Conservation (phyloP, 2,888 invertebrate genomes). For the Ophonus ardosiacus region DNA sequence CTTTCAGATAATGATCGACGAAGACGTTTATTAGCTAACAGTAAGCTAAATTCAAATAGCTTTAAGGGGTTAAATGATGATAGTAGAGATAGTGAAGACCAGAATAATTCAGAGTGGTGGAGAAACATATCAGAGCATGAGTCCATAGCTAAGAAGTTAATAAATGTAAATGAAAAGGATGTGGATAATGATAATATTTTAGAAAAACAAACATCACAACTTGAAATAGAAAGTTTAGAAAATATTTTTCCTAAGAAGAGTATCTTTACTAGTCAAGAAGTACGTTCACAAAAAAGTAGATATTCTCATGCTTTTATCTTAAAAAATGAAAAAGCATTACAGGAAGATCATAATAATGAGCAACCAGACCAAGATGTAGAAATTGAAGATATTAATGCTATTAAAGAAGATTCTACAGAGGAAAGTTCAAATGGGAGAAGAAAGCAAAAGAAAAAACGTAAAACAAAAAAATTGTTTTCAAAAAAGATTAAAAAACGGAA, state of each 20-base stretch:
- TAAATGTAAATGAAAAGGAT: background rate
- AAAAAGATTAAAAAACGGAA: constrained; percentile 11
- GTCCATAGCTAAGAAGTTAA: background rate
- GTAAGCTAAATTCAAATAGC: background rate
- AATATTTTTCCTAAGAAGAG: constrained; percentile 1
- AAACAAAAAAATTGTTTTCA: constrained; percentile 6
- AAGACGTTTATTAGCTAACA: background rate
- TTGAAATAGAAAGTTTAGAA: constrained; percentile 4
- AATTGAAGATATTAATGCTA: background rate
- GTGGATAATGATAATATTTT: background rate
- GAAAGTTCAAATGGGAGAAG: background rate
- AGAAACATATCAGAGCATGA: constrained; percentile 17
- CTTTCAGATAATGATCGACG: constrained; percentile 22
- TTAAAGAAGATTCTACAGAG: background rate
- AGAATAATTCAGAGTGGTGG: constrained; percentile 42
- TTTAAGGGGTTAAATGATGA: background rate
- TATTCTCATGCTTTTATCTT: constrained; percentile 45
- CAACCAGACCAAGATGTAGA: background rate
- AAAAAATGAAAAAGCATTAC: background rate
- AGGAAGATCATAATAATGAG: background rate
- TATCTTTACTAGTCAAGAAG: constrained; percentile 22
- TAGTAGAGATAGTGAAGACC: background rate
- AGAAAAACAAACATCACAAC: background rate
- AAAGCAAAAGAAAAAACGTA: background rate
- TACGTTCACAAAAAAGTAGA: constrained; percentile 19